Evolutionary conservation across 2,797 vertebrate species (phyloP), one percentile per base, ranked within the genome.

Genomic region (Lepidocolaptes lacrymiger): DNA sequence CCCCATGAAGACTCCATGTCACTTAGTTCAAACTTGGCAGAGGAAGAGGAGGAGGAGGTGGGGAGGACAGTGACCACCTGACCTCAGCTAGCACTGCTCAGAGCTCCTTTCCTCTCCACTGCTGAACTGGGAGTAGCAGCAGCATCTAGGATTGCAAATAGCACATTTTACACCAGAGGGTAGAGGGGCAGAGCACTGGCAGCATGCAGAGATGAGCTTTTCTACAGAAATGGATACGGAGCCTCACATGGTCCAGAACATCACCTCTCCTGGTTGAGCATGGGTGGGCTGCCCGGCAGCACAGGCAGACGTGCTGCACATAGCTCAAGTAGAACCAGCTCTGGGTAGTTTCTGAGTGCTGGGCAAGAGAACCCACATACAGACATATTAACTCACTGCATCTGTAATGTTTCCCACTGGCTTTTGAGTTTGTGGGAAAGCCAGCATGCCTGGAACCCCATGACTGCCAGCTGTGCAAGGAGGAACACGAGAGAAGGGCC

Each of bases 371-470:
- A 86, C 80, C 84, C 91, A 88, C 39, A 27, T 51, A 85, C 34
- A 79, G 77, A 87, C 43, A 58, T 39, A 58, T 46, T 74, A 95
- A 86, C 79, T 91, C 85, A 51, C 69, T 93, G 76, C 76, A 78
- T 75, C 78, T 90, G 62, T 74, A 92, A 69, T 14, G 44, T 83
- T 79, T 93, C 83, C 49, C 83, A 56, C 62, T 71, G 82, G 48
- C 32, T 89, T 85, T 30, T 46, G 63, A 64, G 37, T 87, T 15
- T 81, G 78, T 82, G 63, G 67, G 71, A 90, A 95, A 91, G 71
- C 34, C 80, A 87, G 51, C 32, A 39, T 7, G 56, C 68, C 63
- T 89, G 82, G 56, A 48, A 41, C 39, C 14, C 49, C 18, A 52
- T 19, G 32, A 77, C 69, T 64, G 62, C 79, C 74, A 74, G 58